Evolutionary conservation across 2,888 invertebrate genomes (phyloP).

Genomic region (Homarus gammarus): DNA sequence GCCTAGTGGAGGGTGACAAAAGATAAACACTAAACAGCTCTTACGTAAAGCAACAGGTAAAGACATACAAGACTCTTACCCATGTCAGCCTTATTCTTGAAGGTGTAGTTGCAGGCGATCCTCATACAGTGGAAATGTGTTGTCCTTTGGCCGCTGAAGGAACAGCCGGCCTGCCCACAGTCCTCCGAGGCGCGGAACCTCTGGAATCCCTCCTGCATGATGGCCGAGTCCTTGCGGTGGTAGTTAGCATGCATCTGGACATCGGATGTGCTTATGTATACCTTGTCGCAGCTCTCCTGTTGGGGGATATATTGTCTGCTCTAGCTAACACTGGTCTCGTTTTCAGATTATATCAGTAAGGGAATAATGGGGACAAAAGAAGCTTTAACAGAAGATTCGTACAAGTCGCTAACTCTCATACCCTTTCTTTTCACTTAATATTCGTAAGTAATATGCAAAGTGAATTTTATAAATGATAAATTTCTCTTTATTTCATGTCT

Average conservation of each 20-base stretch:
- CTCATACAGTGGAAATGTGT: conserved; percentile 98
- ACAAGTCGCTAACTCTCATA: too few species aligned
- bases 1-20: too few species aligned
- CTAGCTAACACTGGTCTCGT: background rate
- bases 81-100: conserved; percentile 99
- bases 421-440: too few species aligned
- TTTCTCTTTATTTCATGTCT: too few species aligned
- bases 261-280: conserved; percentile 98
- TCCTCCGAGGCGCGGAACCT: conserved; percentile 97
- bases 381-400: too few species aligned
- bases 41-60: too few species aligned
- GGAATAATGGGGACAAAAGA: too few species aligned
- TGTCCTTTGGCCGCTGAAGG: conserved; percentile 95
- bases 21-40: too few species aligned
- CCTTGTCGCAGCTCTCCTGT: conserved; percentile 85
- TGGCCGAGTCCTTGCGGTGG: conserved; percentile 97
- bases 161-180: conserved; percentile 93
- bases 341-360: too few species aligned
- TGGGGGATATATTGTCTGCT: background rate
- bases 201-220: conserved; percentile 98
- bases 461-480: too few species aligned
- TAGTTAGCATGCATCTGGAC: conserved; percentile 99
- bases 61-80: too few species aligned
- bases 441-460: too few species aligned
- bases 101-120: conserved; percentile 94